Evolutionary conservation across 2,888 invertebrate genomes (phyloP), one percentile per base, ranked within the genome.

Genomic region (Pomacea canaliculata): DNA sequence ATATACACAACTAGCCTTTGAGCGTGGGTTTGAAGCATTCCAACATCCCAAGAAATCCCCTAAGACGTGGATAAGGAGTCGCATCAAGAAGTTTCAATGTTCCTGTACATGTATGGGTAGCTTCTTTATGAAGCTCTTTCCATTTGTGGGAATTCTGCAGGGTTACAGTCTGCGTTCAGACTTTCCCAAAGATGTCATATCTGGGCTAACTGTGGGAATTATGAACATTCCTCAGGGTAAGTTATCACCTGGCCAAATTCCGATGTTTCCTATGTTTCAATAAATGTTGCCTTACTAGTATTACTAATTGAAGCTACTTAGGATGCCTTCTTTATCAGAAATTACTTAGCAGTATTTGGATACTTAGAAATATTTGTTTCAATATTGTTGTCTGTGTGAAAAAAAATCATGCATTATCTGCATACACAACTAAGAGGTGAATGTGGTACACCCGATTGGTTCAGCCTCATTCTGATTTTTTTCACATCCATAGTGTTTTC

Each of bases 131-230:
- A 76, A 76, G 2, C 56, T 83, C 48, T 84, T 88, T 27, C 88
- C 88, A 13, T 87, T 86, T 71, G 71, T 87, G 67, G 69, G 70
- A 48, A 85, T 87, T n/a, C 76, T 88, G 82, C 80, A 76, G 27
- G 80, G 82, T 19, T 88, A 88, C 81, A 83, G 77, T 68, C 23
- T 82, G 59, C 80, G 73, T 76, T 76, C 85, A 46, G 91, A 94
- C 89, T 91, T 96, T 46, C 82, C 94, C 0, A 93, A 93, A 9
- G 97, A 97, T 91, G 84, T 95, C 67, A 93, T 96, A 9, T 94
- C 96, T 0, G 97, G 97, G 0, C 93, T 95, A 65, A 97, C 97
- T 0, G 95, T 96, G 0, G 96, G 87, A 48, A 84, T 89, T 76
- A 88, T 88, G 88, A 87, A 89, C 71, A 87, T 89, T 65, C 88